Evolutionary conservation across 2,888 invertebrate genomes (phyloP), one percentile per base, ranked within the genome.

Genomic region (Himalopsyche japonica): DNA sequence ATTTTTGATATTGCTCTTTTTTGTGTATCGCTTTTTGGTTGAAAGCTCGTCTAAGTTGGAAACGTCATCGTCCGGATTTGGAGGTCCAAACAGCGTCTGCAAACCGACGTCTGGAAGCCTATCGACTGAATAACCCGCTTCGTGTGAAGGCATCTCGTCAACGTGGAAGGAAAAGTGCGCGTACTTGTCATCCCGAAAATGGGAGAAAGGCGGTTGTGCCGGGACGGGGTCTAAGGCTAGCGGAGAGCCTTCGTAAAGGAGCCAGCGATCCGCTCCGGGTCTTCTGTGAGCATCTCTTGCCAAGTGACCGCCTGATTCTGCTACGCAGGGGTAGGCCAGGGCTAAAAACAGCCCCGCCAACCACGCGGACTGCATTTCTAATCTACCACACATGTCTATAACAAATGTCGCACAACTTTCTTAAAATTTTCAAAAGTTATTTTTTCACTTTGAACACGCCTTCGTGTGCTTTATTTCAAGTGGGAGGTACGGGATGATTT

Each of bases 271-370:
- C n/a, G 88, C 80, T 32, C 88, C 87, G 18, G 86, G 88, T 88
- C 89, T 86, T 86, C 88, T 81, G 81, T 87, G 87, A 87, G 91
- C 92, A 85, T 86, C 89, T 90, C 85, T 90, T 87, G 87, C 90
- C 88, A 83, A 81, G 79, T 85, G 91, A 81, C 90, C 90, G 91
- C 89, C 90, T 88, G 91, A 86, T 89, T 89, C 86, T 90, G 90
- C 88, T 89, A 82, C 79, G 83, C 82, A 34, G 43, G 85, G 85
- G 78, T 80, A 70, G 80, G 87, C 86, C 84, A 85, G 47, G n/a
- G 84, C 88, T 90, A 89, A 83, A 85, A 90, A 90, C 89, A 91
- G 89, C 89, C 91, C 91, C 87, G 86, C 79, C 90, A 91, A 91
- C 88, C 91, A 90, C 87, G 90, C 90, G 88, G 91, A 90, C 88